Conservation (phyloP, 2,113 vertebrate genomes). For the Phycodurus eques region DNA sequence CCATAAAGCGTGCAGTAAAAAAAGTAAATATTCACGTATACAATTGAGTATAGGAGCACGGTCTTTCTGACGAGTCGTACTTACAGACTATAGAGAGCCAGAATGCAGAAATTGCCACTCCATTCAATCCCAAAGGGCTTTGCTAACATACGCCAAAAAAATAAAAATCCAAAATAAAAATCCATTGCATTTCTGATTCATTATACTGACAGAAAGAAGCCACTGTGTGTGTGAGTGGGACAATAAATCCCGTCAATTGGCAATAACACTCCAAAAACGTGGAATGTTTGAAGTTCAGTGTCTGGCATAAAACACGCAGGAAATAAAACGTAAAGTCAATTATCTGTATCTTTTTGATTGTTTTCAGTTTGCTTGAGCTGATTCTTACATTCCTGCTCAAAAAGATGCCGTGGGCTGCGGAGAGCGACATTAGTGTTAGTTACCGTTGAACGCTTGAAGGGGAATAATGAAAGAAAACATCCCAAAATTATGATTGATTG, state of each 20-base stretch:
- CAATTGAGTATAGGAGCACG: constrained; percentile 95
- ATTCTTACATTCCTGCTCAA: constrained; percentile 70
- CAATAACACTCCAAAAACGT: constrained; percentile 32
- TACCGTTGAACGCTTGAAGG: constrained; percentile 8
- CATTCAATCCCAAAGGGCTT: constrained; percentile 76
- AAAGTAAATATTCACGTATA: constrained; percentile 92
- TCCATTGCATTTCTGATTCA: constrained; percentile 76
- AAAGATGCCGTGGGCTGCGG: constrained; percentile 45
- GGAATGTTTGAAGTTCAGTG: neutral
- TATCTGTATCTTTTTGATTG: constrained; percentile 51
- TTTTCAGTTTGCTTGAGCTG: constrained; percentile 58
- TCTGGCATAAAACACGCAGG: neutral
- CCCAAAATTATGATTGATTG: constrained; percentile 43
- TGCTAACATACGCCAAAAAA: constrained; percentile 73
- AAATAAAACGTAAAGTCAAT: neutral
- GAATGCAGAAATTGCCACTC: constrained; percentile 81
- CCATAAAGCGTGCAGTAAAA: constrained; percentile 97
- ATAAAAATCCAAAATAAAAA: constrained; percentile 64
- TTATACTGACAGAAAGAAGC: neutral
- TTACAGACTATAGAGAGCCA: constrained; percentile 93
- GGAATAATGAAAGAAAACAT: constrained; percentile 1
- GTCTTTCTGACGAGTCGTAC: constrained; percentile 87
- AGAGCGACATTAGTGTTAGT: constrained; percentile 44
- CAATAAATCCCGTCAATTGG: constrained; percentile 1
- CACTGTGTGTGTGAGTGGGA: neutral